Conservation (phyloP, 2,888 invertebrate genomes). For the Epistrophe grossulariae region DNA sequence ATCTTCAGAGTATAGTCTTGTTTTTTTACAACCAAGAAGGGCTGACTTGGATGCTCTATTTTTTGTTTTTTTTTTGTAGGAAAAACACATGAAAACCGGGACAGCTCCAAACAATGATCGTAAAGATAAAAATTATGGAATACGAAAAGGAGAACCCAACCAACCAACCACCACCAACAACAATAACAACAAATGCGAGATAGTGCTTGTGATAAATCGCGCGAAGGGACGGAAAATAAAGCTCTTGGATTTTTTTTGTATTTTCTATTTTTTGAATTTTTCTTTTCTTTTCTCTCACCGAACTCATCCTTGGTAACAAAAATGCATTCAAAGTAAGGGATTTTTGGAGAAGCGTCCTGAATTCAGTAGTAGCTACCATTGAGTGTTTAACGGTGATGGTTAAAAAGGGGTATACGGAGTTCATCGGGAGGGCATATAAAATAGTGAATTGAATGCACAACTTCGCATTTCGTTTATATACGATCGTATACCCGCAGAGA, state of each 20-base stretch:
- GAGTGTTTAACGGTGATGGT: constrained; percentile 10
- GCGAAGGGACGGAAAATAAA: constrained; percentile 49
- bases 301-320: constrained; percentile 12
- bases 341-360: constrained; percentile 33
- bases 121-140: constrained; percentile 73
- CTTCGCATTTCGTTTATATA: constrained; percentile 68
- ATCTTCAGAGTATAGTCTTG: constrained; percentile 7
- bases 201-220: constrained; percentile 65
- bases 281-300: background rate
- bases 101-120: constrained; percentile 70
- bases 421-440: background rate
- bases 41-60: constrained; percentile 38
- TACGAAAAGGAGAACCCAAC: constrained; percentile 26
- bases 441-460: constrained; percentile 64
- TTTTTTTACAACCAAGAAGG: constrained; percentile 1
- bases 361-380: constrained; percentile 16
- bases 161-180: constrained; percentile 27
- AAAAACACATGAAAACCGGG: constrained; percentile 66
- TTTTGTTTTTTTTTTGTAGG: constrained; percentile 37
- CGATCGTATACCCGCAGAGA: constrained; percentile 49
- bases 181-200: constrained; percentile 41
- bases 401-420: background rate
- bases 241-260: constrained; percentile 20
- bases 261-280: constrained; percentile 4
- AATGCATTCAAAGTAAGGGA: constrained; percentile 50